Evolutionary conservation across 2,113 vertebrate genomes (phyloP), one percentile per base, ranked within the genome.

Genomic region (Acanthochromis polyacanthus): DNA sequence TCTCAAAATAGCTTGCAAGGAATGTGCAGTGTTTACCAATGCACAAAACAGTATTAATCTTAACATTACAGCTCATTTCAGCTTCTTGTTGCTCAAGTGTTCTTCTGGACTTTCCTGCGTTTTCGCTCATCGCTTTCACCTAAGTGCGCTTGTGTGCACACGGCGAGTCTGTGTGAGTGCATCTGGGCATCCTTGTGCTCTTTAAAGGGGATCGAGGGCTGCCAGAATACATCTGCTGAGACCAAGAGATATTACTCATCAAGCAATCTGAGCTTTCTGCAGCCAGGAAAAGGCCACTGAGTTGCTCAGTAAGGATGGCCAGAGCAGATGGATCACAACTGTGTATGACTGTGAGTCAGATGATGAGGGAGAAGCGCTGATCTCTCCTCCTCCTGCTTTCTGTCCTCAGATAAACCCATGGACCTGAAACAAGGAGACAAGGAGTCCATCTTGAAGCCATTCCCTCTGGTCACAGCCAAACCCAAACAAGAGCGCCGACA

Each of bases 301-400:
- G 78, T 81, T 84, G 76, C 56, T 86, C 73, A 6, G 74, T 77
- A 81, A 78, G 59, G 86, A 85, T 83, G 76, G 84, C 83, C 87
- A 90, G 86, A 91, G 90, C 90, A 93, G 88, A 90, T 92, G 89
- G 84, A 90, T 84, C 78, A 56, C 89, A 90, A 90, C 91, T 89
- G 84, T 88, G 84, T 32, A 32, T 67, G 78, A 83, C 65, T 78
- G 51, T 80, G 87, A 91, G 78, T 91, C 91, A 88, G 79, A 90
- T 81, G 80, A 82, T 58, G 63, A 83, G 32, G 60, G 60, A 67
- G 82, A 89, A 78, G 59, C 78, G 67, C 81, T 88, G 78, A 88
- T 84, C 80, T 74, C 40, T 81, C 74, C 72, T 82, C 80, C 82
- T 83, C 79, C 53, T 75, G 30, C 75, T 68, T 64, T 75, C 48